phyloP scores from a whole-genome alignment of 2,888 invertebrate genomes.

The Taphrorychus bicolor region DNA sequence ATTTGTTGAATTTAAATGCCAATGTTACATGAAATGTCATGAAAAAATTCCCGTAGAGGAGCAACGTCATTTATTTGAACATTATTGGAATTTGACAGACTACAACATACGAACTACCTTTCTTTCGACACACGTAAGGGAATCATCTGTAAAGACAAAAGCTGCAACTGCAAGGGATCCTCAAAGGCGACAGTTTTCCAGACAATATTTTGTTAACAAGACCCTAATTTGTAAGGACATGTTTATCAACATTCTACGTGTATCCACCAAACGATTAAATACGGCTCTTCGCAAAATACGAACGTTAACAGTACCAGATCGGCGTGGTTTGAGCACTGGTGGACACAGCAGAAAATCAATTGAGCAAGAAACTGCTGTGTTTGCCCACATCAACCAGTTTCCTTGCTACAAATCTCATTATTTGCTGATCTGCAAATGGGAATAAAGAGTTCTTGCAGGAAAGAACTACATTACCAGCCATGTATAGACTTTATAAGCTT shows the following conservation, averaged over 20 bases:
- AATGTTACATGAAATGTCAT: neutral
- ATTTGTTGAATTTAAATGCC: constrained; percentile 4
- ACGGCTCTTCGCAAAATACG: constrained; percentile 8
- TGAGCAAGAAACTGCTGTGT: constrained; percentile 9
- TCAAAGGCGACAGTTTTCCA: constrained; percentile 9
- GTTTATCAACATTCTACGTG: constrained; percentile 4
- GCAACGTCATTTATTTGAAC: neutral
- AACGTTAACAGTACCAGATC: constrained; percentile 3
- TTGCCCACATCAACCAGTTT: constrained; percentile 5
- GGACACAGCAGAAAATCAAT: constrained; percentile 9
- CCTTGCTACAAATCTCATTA: constrained; percentile 2
- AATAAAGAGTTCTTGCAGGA: constrained; percentile 7
- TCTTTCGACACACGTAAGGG: neutral
- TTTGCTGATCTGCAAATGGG: neutral
- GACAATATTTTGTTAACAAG: constrained; percentile 9
- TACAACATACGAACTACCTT: neutral
- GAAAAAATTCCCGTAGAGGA: neutral
- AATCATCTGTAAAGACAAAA: neutral
- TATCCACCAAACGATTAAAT: constrained; percentile 13
- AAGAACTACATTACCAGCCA: constrained; percentile 2
- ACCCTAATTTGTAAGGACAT: constrained; percentile 8
- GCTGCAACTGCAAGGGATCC: neutral
- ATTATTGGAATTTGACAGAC: constrained; percentile 1
- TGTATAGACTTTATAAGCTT: constrained; percentile 3
- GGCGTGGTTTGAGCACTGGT: constrained; percentile 10